Conservation (phyloP, 2,888 invertebrate species). For the Hecatera dysodea region DNA sequence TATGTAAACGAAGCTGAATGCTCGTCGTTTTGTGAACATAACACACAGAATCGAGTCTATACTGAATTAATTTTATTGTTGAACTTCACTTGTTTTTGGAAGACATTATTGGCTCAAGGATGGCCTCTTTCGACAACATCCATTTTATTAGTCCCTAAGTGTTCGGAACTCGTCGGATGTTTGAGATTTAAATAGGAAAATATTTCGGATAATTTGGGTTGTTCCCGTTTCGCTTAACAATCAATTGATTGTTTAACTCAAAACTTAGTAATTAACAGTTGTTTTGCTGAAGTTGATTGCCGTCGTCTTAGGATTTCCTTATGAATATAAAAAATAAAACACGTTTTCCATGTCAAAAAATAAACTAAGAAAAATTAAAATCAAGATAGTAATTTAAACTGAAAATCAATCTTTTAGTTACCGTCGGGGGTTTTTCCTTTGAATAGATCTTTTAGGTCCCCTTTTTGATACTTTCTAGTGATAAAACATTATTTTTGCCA, state of each 20-base stretch:
- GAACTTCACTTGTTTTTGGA: slow-evolving; percentile 67
- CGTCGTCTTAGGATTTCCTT: too few relatives aligned
- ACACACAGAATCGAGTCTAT: slow-evolving; percentile 43
- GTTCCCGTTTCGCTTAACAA: neutral
- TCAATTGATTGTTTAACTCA: neutral
- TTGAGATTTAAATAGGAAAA: slow-evolving; percentile 31
- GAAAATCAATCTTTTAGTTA: too few relatives aligned
- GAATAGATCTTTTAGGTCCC: too few relatives aligned
- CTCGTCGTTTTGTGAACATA: slow-evolving; percentile 44
- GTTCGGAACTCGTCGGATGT: slow-evolving; percentile 33
- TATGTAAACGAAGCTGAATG: slow-evolving; percentile 51
- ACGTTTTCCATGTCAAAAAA: too few relatives aligned
- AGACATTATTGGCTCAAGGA: slow-evolving; percentile 62
- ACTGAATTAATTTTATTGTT: slow-evolving; percentile 72
- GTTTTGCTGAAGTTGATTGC: neutral
- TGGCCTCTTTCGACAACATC: slow-evolving; percentile 37
- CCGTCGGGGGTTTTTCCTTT: too few relatives aligned
- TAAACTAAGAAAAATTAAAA: too few relatives aligned
- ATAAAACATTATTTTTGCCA: too few relatives aligned
- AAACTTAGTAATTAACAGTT: neutral
- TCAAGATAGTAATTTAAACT: too few relatives aligned
- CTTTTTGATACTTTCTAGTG: too few relatives aligned
- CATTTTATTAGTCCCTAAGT: slow-evolving; percentile 57
- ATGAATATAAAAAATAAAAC: too few relatives aligned
- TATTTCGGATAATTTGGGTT: slow-evolving; percentile 11